Evolutionary conservation across 2,888 invertebrate species (phyloP), one percentile per base, ranked within the genome.

Genomic region (Pristionchus arcanus): DNA sequence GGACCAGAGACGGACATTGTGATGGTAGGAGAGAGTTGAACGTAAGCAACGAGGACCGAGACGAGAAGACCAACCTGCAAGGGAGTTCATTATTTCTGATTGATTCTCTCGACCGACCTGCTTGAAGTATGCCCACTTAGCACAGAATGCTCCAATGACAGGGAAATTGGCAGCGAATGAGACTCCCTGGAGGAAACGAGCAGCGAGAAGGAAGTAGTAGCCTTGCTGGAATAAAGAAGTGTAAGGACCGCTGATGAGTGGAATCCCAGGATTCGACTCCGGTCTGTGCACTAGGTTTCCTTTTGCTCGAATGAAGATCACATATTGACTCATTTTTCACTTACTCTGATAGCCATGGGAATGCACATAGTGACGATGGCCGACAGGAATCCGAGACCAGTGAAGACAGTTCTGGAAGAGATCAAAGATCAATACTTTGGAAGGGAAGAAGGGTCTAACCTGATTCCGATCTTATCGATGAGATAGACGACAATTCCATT

Each of bases 51-150:
- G 55, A 95, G 92, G 15, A 93, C 91, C 4, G 95, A 94, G 55
- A 95, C 95, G 87, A 95, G 95, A 31, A 95, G 92, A 21, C 95
- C 95, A 83, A 93, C 94, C 91, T 91, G 77, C 3, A 53, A 49
- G 25, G 34, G 28, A 42, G 1, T 77, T 15, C 25, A 2, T 31
- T 34, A 71, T 25, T 34, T 71, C 3, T n/a, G 42, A 16, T 16
- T 28, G 49, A 55, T 28, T n/a, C n/a, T n/a, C 53, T 15, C 16
- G 25, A 63, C 19, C 7, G 53, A 91, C 92, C 90, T 95, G 95
- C 89, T 95, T 95, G 91, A 93, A 95, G 89, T 95, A 95, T 7
- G 94, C 92, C 94, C 94, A 95, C 91, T 95, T 95, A 77, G 94
- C 93, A 49, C 94, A 93, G 91, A 95, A 95, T 0, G 94, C 92